Evolutionary conservation across 1,140 invertebrate species (phyloP).

Genomic region (Elymnias hypermnestra): DNA sequence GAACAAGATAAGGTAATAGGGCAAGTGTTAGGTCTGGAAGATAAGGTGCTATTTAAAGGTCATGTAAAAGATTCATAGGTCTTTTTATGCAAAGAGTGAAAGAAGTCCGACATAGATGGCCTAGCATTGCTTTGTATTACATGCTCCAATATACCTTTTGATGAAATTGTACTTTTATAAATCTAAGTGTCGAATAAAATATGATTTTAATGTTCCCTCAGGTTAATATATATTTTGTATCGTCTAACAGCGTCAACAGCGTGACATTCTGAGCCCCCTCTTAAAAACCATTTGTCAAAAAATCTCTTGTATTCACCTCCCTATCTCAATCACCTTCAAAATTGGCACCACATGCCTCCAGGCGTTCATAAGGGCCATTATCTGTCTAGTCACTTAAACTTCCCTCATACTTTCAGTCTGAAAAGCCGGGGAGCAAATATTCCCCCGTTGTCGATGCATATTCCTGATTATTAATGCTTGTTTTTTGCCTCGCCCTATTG

Average conservation of each 20-base stretch:
- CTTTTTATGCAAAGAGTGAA: too few species aligned
- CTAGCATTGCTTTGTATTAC: too few species aligned
- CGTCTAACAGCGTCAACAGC: not conserved
- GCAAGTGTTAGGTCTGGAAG: too few species aligned
- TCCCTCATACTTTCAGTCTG: slow-evolving; percentile 21
- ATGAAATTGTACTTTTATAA: too few species aligned
- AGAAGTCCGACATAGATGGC: too few species aligned
- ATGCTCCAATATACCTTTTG: too few species aligned
- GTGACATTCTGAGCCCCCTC: not conserved
- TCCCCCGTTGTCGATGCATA: slow-evolving; percentile 60
- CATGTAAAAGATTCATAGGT: too few species aligned
- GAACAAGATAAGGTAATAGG: too few species aligned
- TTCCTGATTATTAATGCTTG: slow-evolving; percentile 72
- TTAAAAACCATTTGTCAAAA: slow-evolving; percentile 6
- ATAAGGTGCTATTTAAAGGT: too few species aligned
- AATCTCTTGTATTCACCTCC: slow-evolving; percentile 7
- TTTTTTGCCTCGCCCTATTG: slow-evolving; percentile 69
- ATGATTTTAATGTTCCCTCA: not conserved
- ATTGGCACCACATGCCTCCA: slow-evolving; percentile 21
- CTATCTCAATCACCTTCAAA: slow-evolving; percentile 8
- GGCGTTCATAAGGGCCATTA: slow-evolving; percentile 20
- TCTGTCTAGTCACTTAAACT: slow-evolving; percentile 25
- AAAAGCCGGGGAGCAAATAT: slow-evolving; percentile 26
- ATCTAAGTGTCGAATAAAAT: too few species aligned
- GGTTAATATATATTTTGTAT: not conserved